Conservation (phyloP, 2,113 vertebrate species). For the Rissa tridactyla region DNA sequence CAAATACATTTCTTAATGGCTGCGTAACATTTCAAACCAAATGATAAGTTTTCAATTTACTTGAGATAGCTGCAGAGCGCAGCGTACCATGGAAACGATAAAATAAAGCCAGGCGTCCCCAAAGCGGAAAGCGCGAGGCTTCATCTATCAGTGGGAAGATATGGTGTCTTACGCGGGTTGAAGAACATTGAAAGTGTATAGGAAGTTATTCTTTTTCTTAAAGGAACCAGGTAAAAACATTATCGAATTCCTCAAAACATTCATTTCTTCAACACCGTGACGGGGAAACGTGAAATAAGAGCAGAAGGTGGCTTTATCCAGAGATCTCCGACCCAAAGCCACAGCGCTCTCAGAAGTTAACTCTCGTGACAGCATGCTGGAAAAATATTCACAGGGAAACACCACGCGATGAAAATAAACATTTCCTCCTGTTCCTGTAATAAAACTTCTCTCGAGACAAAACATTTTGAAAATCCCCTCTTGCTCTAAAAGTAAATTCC, state of each 20-base stretch:
- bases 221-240: background rate
- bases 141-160: background rate
- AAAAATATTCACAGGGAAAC: background rate
- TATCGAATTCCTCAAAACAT: background rate
- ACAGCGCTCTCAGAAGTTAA: background rate
- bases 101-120: background rate
- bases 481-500: background rate
- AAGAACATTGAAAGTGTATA: background rate
- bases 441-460: background rate
- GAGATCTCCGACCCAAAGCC: background rate
- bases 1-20: background rate
- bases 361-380: background rate
- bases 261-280: background rate
- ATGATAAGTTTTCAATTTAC: constrained; percentile 20
- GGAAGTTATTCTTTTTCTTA: background rate
- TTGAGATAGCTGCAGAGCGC: background rate
- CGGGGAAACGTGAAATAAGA: background rate
- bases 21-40: background rate
- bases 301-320: background rate
- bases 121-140: accelerated
- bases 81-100: background rate
- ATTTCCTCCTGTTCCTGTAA: background rate
- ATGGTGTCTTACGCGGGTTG: accelerated
- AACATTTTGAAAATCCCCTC: background rate
- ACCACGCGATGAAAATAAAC: background rate